These are phyloP conservation scores for Neocloeon triangulifer DNA, from an alignment of 1,140 invertebrate species.

Conservation along the genomic window DNA sequence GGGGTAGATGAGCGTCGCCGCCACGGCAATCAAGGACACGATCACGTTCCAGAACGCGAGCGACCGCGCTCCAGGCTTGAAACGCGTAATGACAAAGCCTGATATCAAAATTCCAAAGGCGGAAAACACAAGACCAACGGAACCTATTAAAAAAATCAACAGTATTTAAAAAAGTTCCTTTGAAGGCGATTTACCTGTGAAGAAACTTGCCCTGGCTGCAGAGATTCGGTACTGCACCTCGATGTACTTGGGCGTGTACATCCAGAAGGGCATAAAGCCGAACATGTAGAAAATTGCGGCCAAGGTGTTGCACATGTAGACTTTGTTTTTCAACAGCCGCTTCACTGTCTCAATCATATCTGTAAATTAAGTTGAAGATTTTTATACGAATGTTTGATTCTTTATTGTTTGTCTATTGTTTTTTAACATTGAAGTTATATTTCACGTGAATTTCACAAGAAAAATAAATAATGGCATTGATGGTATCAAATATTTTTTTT, in stretches of 20 bases:
- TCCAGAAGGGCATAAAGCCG: slow-evolving; percentile 15
- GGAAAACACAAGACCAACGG: slow-evolving; percentile 44
- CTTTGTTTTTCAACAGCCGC: slow-evolving; percentile 30
- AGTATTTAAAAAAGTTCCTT: background rate
- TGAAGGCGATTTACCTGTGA: slow-evolving; percentile 12
- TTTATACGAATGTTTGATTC: background rate
- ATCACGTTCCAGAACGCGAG: slow-evolving; percentile 31
- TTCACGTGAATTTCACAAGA: no score
- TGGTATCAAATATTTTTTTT: no score
- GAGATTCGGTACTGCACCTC: slow-evolving; percentile 27
- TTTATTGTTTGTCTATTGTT: no score
- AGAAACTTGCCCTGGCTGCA: slow-evolving; percentile 17
- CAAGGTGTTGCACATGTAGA: slow-evolving; percentile 30
- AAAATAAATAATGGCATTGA: no score
- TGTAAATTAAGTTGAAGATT: slow-evolving; percentile 5
- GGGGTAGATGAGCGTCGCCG: slow-evolving; percentile 27
- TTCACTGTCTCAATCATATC: slow-evolving; percentile 9
- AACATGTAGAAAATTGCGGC: slow-evolving; percentile 22
- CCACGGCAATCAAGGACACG: slow-evolving; percentile 19
- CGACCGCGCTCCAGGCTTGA: slow-evolving; percentile 24
- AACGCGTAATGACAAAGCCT: slow-evolving; percentile 33
- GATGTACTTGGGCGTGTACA: slow-evolving; percentile 19
- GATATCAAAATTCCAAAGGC: slow-evolving; percentile 38
- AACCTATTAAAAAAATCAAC: slow-evolving; percentile 8
- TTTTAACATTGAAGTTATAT: no score